Percentiles rank a stretch among this genome's conserved stretches.
Conservation (phyloP, 2,888 invertebrate species). For the Chrysodeixis includens region DNA sequence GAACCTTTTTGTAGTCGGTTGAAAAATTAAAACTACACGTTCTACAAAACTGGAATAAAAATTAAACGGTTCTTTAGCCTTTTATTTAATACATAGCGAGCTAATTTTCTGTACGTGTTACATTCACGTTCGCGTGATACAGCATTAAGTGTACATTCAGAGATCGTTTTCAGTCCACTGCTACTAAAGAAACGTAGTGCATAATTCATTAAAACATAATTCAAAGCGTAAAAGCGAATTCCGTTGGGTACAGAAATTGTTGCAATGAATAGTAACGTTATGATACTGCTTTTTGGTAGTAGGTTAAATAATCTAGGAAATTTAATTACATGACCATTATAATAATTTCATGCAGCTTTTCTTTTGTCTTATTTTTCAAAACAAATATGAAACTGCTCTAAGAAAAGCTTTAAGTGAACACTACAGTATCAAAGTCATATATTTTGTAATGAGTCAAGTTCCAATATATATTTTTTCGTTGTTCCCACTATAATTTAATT, state of each 20-base stretch:
- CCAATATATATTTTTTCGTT: no score
- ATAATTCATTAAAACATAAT: not conserved
- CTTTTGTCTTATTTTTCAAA: no score
- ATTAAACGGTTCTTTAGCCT: slow-evolving; percentile 24
- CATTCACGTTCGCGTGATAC: slow-evolving; percentile 20
- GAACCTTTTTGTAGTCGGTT: no score
- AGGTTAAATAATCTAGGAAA: no score
- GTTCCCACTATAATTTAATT: no score
- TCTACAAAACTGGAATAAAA: slow-evolving; percentile 37
- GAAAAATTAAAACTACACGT: slow-evolving; percentile 6
- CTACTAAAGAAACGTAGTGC: not conserved
- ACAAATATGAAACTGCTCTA: no score
- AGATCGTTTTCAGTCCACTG: slow-evolving; percentile 1
- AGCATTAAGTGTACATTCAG: slow-evolving; percentile 8
- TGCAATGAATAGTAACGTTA: not conserved
- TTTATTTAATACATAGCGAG: slow-evolving; percentile 33
- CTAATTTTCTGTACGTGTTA: slow-evolving; percentile 33
- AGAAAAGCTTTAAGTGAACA: no score
- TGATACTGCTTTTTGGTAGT: not conserved
- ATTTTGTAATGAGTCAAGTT: no score
- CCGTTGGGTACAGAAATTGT: not conserved
- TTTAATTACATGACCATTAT: no score
- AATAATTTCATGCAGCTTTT: not conserved
- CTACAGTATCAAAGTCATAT: no score
- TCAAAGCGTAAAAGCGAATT: not conserved